Evolutionary conservation across 2,888 invertebrate genomes (phyloP), one percentile per base, ranked within the genome.

Genomic region (Pteria penguin): DNA sequence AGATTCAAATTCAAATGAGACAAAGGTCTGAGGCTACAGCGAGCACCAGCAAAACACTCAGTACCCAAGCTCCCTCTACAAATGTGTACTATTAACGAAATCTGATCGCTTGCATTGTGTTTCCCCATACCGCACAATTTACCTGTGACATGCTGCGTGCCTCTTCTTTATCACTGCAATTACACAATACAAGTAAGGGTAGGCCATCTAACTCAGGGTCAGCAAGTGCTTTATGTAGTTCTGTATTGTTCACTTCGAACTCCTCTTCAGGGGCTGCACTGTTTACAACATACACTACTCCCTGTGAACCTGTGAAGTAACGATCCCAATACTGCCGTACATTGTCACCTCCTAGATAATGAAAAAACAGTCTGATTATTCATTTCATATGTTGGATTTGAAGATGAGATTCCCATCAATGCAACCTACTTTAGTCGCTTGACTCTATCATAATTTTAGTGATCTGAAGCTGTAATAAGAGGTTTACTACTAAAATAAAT

Each of bases 281-380:
- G 79, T 91, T 87, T 32, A 91, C 82, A 24, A 91, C 89, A 84
- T 87, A 91, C 31, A 91, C 88, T 0, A 91, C 84, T 14, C 87
- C 90, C 58, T 90, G 86, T 14, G 89, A 84, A 29, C 87, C 87
- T 27, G 80, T 75, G 79, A 85, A 91, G 76, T 91, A 91, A 52
- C 88, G 84, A 61, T 89, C 87, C 91, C 91, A 91, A 76, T 89
- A 91, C 31, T 86, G 88, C 5, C 90, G 79, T 5, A 91, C 88
- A 69, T 85, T 88, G 33, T 90, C 90, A 33, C 88, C 86, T 76
- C 91, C 91, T 91, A 68, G 3, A n/a, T n/a, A n/a, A n/a, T n/a
- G n/a, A n/a, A n/a, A n/a, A n/a, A n/a, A n/a, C n/a, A n/a, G n/a
- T n/a, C n/a, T n/a, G n/a, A n/a, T n/a, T n/a, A n/a, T n/a, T n/a